Percentiles rank a stretch among this genome's conserved stretches.
phyloP scores from a whole-genome alignment of 2,113 vertebrate species.

The Polypterus bichir region DNA sequence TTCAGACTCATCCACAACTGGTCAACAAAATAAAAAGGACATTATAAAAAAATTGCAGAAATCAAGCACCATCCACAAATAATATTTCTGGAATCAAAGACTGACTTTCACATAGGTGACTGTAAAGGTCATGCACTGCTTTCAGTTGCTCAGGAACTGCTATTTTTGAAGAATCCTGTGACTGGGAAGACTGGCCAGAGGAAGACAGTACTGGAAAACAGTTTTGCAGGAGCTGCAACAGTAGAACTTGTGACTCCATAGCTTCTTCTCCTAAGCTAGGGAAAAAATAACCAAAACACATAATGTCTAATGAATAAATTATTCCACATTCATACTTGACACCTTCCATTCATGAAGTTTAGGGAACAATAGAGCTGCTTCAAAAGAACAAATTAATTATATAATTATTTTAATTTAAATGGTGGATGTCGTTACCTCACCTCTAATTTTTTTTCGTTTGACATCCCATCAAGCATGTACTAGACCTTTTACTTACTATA shows the following conservation, averaged over 20 bases:
- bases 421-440: too few species aligned
- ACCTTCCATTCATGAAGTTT: background rate
- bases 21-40: constrained; percentile 22
- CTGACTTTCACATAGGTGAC: constrained; percentile 75
- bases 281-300: background rate
- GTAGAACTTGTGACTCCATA: constrained; percentile 64
- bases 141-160: constrained; percentile 31
- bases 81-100: background rate
- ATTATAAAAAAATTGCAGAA: background rate
- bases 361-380: constrained; percentile 10
- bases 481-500: too few species aligned
- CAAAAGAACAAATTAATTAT: constrained; percentile 2
- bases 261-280: constrained; percentile 71
- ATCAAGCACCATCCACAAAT: background rate
- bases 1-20: constrained; percentile 71
- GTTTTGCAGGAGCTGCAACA: constrained; percentile 84
- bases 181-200: constrained; percentile 32
- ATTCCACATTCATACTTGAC: too few species aligned
- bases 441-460: too few species aligned
- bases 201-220: constrained; percentile 69
- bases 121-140: constrained; percentile 68
- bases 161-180: constrained; percentile 30
- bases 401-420: too few species aligned
- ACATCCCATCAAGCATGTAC: too few species aligned
- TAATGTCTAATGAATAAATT: background rate